Evolutionary conservation across 2,797 vertebrate species (phyloP).

Genomic region (Pterois miles): DNA sequence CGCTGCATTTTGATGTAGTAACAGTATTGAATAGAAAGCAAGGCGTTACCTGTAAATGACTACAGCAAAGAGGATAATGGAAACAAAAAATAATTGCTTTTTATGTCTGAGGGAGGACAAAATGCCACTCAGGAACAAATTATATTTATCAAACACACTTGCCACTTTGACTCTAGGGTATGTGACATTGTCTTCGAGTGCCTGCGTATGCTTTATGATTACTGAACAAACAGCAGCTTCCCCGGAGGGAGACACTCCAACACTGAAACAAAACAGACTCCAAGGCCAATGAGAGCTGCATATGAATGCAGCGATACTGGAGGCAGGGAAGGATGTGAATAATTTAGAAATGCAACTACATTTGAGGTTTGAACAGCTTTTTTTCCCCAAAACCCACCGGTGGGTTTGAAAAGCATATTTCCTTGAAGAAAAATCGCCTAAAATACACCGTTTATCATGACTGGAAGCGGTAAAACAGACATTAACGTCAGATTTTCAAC

Average conservation of each 20-base stretch:
- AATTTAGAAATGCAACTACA: background rate
- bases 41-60: slow-evolving; percentile 24
- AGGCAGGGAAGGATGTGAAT: slow-evolving; percentile 9
- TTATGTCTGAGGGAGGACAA: background rate
- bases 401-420: background rate
- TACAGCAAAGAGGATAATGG: slow-evolving; percentile 14
- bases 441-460: background rate
- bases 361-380: background rate
- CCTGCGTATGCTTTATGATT: slow-evolving; percentile 34
- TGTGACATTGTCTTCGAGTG: slow-evolving; percentile 18
- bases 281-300: slow-evolving; percentile 5
- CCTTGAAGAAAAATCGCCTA: background rate
- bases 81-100: slow-evolving; percentile 16
- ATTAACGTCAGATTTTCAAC: background rate
- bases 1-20: slow-evolving; percentile 9
- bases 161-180: background rate
- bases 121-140: background rate
- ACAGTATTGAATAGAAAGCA: slow-evolving; percentile 22
- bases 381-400: background rate
- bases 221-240: slow-evolving; percentile 22
- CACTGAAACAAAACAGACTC: slow-evolving; percentile 11
- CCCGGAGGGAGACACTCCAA: slow-evolving; percentile 6
- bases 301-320: background rate
- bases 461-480: background rate
- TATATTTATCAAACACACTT: slow-evolving; percentile 15